Evolutionary conservation across 1,140 invertebrate genomes (phyloP).

Genomic region (Gonioctena quinquepunctata): DNA sequence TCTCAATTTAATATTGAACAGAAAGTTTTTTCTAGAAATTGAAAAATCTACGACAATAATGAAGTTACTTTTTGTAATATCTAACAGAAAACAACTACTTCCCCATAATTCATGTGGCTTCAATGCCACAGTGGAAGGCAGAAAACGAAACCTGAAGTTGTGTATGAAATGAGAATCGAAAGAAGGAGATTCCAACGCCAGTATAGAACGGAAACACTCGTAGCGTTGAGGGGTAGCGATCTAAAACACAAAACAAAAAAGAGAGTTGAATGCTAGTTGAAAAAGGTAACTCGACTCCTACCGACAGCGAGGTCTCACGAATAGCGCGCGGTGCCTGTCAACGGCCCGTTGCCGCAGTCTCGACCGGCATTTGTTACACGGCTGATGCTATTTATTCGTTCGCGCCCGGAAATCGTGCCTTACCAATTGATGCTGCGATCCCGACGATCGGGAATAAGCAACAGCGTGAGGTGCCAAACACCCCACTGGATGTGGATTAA

Average conservation of each 20-base stretch:
- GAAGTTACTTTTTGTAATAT: too few relatives aligned
- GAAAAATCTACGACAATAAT: too few relatives aligned
- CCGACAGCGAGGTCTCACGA: conserved; percentile 18
- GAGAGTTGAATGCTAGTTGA: conserved; percentile 30
- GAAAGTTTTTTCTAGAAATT: too few relatives aligned
- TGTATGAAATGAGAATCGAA: too few relatives aligned
- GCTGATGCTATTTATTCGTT: conserved; percentile 29
- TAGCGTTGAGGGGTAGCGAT: background rate
- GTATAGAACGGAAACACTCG: background rate
- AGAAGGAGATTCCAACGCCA: background rate
- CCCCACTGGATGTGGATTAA: conserved; percentile 18
- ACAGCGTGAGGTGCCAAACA: background rate
- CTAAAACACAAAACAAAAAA: background rate
- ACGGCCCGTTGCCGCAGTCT: conserved; percentile 31
- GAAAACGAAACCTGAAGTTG: too few relatives aligned
- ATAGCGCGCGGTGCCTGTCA: conserved; percentile 18
- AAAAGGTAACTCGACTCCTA: conserved; percentile 21
- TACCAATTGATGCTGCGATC: conserved; percentile 19
- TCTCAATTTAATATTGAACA: too few relatives aligned
- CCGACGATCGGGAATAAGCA: background rate
- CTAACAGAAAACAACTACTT: too few relatives aligned
- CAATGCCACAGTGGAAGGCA: too few relatives aligned
- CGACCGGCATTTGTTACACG: conserved; percentile 30
- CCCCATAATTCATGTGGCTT: too few relatives aligned
- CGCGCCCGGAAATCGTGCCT: conserved; percentile 28